Percentiles rank a stretch among this genome's conserved stretches.
These are phyloP conservation scores for Pristionchus mayeri DNA, from an alignment of 2,888 invertebrate genomes.

Conservation along the genomic window DNA sequence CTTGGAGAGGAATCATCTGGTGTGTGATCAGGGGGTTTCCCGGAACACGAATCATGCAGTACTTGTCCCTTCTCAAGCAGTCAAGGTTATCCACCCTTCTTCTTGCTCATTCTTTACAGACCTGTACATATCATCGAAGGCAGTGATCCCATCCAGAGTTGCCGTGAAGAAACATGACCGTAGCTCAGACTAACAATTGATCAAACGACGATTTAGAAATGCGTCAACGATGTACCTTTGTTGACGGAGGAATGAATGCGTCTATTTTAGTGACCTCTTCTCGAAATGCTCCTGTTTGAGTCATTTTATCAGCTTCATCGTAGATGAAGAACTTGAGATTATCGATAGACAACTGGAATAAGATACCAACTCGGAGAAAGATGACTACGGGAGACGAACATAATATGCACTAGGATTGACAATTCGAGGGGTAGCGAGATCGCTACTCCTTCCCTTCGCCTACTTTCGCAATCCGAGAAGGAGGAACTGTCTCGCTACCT, in stretches of 20 bases:
- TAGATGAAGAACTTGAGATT: conserved; percentile 13
- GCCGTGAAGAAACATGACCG: conserved; percentile 39
- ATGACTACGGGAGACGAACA: too few species aligned
- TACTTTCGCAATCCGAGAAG: too few species aligned
- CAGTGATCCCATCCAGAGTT: conserved; percentile 1
- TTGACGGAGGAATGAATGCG: not conserved
- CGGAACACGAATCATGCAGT: not conserved
- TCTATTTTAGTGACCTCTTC: conserved; percentile 1
- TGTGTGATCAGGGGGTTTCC: conserved; percentile 30
- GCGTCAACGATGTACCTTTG: too few species aligned
- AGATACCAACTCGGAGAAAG: too few species aligned
- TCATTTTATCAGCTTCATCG: conserved; percentile 48
- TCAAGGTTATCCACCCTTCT: not conserved
- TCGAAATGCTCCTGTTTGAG: conserved; percentile 24
- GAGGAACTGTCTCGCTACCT: too few species aligned
- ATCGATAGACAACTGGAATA: not conserved
- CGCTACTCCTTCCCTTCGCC: too few species aligned
- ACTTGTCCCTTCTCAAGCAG: not conserved
- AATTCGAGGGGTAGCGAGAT: too few species aligned
- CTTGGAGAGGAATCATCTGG: conserved; percentile 9
- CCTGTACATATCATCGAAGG: conserved; percentile 29
- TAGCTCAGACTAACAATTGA: not conserved
- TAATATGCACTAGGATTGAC: not conserved
- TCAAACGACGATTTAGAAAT: too few species aligned
- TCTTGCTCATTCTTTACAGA: not conserved